Conservation (phyloP, 2,888 invertebrate genomes). For the Heliconius ismenius region DNA sequence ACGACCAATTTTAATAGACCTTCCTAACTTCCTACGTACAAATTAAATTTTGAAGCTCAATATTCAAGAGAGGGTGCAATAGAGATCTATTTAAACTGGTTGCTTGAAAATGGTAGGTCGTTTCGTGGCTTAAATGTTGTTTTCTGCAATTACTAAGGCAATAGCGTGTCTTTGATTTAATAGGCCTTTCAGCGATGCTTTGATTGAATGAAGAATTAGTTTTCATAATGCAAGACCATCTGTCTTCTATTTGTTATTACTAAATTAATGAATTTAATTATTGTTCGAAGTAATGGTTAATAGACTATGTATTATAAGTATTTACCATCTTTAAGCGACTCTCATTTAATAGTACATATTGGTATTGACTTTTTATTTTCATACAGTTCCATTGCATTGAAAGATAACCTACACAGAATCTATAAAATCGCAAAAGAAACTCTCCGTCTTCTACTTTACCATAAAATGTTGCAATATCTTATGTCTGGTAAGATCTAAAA, state of each 20-base stretch:
- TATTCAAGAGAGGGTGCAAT: constrained; percentile 39
- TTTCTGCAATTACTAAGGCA: constrained; percentile 75
- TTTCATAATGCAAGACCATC: constrained; percentile 46
- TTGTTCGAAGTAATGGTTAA: neutral
- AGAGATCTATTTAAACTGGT: constrained; percentile 55
- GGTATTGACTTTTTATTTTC: neutral
- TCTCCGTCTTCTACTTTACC: neutral
- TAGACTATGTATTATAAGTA: neutral
- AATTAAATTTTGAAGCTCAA: neutral
- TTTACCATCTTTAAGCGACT: neutral
- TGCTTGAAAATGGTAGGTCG: constrained; percentile 59
- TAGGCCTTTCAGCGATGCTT: constrained; percentile 70
- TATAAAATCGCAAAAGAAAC: no score
- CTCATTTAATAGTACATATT: neutral
- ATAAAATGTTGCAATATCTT: neutral
- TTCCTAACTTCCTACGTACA: constrained; percentile 28
- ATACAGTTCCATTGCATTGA: neutral
- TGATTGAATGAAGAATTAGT: constrained; percentile 50
- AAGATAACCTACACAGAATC: neutral
- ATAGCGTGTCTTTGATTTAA: constrained; percentile 75
- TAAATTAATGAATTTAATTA: constrained; percentile 27
- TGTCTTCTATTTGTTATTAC: constrained; percentile 38
- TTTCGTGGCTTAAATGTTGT: constrained; percentile 74
- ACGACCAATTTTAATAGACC: constrained; percentile 56
- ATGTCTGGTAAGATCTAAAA: no score